These are phyloP conservation scores for Ephialtes manifestator DNA, from an alignment of 2,888 invertebrate genomes.

Conservation along the genomic window DNA sequence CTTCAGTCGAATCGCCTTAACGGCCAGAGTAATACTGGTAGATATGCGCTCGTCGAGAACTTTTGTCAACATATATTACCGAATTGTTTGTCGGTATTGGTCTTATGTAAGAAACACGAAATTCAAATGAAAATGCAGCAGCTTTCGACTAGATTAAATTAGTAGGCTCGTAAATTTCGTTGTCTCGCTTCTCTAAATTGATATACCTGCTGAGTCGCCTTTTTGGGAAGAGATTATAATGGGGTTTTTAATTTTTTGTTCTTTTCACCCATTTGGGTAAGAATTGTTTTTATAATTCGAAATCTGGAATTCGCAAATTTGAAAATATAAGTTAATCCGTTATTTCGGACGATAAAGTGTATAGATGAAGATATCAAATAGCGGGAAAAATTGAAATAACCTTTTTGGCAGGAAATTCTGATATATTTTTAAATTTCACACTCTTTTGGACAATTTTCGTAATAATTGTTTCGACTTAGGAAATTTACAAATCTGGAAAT, in stretches of 20 bases:
- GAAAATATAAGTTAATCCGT: not conserved
- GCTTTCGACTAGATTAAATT: constrained; percentile 50
- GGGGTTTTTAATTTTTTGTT: not conserved
- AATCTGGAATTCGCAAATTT: not conserved
- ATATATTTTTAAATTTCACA: not conserved
- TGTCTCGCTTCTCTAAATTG: constrained; percentile 41
- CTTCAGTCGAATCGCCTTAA: not conserved
- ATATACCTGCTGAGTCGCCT: not conserved
- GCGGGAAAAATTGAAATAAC: no score
- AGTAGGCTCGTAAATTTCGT: constrained; percentile 55
- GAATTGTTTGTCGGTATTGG: constrained; percentile 35
- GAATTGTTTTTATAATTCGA: not conserved
- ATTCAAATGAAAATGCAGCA: constrained; percentile 57
- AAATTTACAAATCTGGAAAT: not conserved
- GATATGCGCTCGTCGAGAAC: not conserved
- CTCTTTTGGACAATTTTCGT: not conserved
- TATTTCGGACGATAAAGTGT: not conserved
- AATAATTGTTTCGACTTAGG: no score
- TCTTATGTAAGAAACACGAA: constrained; percentile 36
- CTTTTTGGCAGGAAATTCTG: not conserved
- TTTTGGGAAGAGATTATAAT: not conserved
- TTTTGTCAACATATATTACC: constrained; percentile 39
- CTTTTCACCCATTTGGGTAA: not conserved
- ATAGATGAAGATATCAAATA: no score
- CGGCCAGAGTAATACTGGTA: constrained; percentile 24